A percentile compares a stretch with the other conserved stretches of the same genome.
These are phyloP conservation scores for Calycopis cecrops DNA, from an alignment of 1,140 invertebrate genomes.

Conservation along the genomic window DNA sequence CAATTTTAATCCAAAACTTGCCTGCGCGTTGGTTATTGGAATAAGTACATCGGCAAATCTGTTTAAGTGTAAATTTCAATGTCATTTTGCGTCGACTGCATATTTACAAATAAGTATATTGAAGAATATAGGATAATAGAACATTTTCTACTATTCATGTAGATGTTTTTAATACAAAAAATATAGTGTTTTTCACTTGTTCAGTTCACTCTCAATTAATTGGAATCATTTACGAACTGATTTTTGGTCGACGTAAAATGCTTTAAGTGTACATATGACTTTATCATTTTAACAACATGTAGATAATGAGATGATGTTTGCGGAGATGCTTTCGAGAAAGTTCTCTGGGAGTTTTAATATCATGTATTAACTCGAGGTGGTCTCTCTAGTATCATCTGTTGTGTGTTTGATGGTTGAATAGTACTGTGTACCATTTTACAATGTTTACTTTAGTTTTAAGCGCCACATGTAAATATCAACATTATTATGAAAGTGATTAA, in stretches of 20 bases:
- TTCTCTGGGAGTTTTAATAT: neutral
- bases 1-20: conserved; percentile 7
- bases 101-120: neutral
- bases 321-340: neutral
- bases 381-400: neutral
- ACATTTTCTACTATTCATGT: too few species aligned
- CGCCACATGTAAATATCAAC: conserved; percentile 62
- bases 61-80: neutral
- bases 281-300: conserved; percentile 8
- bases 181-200: too few species aligned
- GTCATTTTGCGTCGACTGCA: neutral
- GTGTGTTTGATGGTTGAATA: conserved; percentile 1
- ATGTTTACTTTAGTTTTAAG: conserved; percentile 67
- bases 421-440: conserved; percentile 48
- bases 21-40: neutral
- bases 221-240: neutral
- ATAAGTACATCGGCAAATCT: too few species aligned
- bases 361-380: neutral
- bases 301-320: neutral
- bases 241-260: conserved; percentile 5
- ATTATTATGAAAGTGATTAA: conserved; percentile 69
- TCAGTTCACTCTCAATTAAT: too few species aligned
- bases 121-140: too few species aligned
- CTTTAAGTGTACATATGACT: conserved; percentile 1
- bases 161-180: too few species aligned